phyloP scores from a whole-genome alignment of 1,140 invertebrate genomes.

The Dendrolimus punctatus region DNA sequence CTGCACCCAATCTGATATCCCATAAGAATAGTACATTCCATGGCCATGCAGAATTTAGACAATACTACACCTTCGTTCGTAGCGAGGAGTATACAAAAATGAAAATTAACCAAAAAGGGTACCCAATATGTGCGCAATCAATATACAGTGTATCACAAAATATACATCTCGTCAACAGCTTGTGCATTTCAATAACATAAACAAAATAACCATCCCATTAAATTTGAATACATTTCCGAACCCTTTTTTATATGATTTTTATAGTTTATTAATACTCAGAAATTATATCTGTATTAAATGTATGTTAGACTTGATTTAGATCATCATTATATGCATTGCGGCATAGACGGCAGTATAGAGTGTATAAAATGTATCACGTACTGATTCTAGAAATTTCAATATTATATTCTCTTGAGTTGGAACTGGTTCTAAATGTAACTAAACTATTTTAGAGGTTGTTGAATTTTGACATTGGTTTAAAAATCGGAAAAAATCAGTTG shows the following conservation, averaged over 20 bases:
- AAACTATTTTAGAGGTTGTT: too few species aligned
- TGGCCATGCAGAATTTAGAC: constrained; percentile 54
- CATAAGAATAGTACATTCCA: constrained; percentile 27
- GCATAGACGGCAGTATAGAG: constrained; percentile 55
- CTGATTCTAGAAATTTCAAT: not conserved
- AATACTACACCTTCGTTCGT: constrained; percentile 35
- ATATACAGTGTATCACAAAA: constrained; percentile 45
- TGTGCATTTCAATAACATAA: constrained; percentile 19
- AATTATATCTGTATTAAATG: too few species aligned
- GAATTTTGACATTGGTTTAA: too few species aligned
- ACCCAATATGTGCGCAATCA: constrained; percentile 48
- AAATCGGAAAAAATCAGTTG: too few species aligned
- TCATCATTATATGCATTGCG: constrained; percentile 58
- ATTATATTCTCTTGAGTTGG: not conserved
- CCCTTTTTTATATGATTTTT: constrained; percentile 12
- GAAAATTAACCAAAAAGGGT: constrained; percentile 38
- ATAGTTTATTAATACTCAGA: constrained; percentile 4
- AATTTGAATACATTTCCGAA: constrained; percentile 11
- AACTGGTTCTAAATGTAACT: too few species aligned
- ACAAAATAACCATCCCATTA: too few species aligned
- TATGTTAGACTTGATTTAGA: too few species aligned
- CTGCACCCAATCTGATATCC: constrained; percentile 9
- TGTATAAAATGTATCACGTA: not conserved
- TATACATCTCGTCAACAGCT: constrained; percentile 18
- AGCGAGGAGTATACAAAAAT: constrained; percentile 21